Percentiles rank a stretch among this genome's conserved stretches.
These are phyloP conservation scores for Adela reaumurella DNA, from an alignment of 2,888 invertebrate genomes.

Conservation along the genomic window DNA sequence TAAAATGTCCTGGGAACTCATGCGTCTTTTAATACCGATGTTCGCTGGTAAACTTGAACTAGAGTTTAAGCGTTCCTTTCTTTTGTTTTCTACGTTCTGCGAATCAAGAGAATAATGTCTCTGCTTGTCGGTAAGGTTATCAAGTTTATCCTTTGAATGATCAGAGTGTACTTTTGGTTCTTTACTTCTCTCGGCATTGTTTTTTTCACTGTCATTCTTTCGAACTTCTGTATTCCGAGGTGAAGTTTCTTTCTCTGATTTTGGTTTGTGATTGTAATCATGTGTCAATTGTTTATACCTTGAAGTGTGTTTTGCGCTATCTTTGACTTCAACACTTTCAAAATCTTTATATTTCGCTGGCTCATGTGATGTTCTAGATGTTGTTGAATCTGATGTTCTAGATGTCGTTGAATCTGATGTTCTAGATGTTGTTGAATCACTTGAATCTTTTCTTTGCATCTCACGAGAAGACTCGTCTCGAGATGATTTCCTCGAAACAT, in stretches of 20 bases:
- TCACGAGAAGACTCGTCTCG: constrained; percentile 42
- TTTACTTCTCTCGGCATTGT: not conserved
- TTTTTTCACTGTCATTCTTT: constrained; percentile 18
- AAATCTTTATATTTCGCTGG: constrained; percentile 36
- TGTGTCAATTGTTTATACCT: constrained; percentile 35
- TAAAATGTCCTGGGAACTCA: constrained; percentile 72
- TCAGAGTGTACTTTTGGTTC: not conserved
- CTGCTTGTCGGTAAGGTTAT: constrained; percentile 28
- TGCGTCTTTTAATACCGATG: constrained; percentile 67
- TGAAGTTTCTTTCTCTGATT: constrained; percentile 42
- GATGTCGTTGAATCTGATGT: too few relatives aligned
- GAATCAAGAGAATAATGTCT: constrained; percentile 50
- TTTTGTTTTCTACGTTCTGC: constrained; percentile 40
- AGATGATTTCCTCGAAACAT: constrained; percentile 26
- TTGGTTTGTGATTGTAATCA: constrained; percentile 46
- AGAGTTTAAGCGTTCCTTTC: constrained; percentile 60
- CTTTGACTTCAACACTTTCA: constrained; percentile 32
- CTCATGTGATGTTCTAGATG: constrained; percentile 44
- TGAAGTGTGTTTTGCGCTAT: constrained; percentile 29
- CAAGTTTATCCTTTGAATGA: constrained; percentile 39
- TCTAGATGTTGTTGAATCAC: constrained; percentile 45
- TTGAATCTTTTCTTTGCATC: constrained; percentile 46
- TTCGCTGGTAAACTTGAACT: constrained; percentile 60
- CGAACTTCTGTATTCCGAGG: constrained; percentile 19
- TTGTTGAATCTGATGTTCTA: constrained; percentile 47